Base-by-base conservation (phyloP, 1,140 invertebrate species). In the Mesaphorura yosii region DNA sequence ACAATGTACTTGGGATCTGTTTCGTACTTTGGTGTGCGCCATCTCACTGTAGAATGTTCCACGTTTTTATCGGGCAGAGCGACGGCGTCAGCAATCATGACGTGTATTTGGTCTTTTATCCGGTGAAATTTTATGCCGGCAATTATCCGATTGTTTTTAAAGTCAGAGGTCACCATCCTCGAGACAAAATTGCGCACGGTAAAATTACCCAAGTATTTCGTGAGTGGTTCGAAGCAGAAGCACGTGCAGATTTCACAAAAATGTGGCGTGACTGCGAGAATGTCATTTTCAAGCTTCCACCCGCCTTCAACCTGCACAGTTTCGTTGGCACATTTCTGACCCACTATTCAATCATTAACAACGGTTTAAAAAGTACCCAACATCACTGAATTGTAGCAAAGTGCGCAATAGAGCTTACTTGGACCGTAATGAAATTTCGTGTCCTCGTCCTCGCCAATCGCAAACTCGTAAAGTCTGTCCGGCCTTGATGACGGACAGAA, bases 201-300 rank as follows among this genome's bases (percentile, higher is more conserved):
- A 19, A 17, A n/a, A 19, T 25, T 28, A 4, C 52, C 52, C 14
- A 54, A 22, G 20, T 34, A 29, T 27, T 29, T 20, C 20, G 28
- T 38, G 2, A 54, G 17, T 4, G 52, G 52, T 25, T 54, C 52
- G 25, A 54, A 54, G 34, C 52, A 54, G 38, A 48, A 54, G 46
- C 52, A 54, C 14, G 44, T 27, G 27, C 52, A 54, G 42, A 54
- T 42, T 14, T 54, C 52, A 40, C 52, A 54, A 20, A 54, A 54
- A 31, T 54, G 52, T 2, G 52, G 52, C 3, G 52, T 54, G 34
- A 48, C 52, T 2, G 48, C 38, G 6, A 48, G 20, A 15, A 48
- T 28, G 23, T 54, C 52, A 14, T 48, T 31, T 48, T 54, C 52
- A 23, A 49, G 39, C 20, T 27, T 7, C 46, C 52, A 54, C 5